Evolutionary conservation across 2,888 invertebrate genomes (phyloP), one percentile per base, ranked within the genome.

Genomic region (Lamellibrachia satsuma): DNA sequence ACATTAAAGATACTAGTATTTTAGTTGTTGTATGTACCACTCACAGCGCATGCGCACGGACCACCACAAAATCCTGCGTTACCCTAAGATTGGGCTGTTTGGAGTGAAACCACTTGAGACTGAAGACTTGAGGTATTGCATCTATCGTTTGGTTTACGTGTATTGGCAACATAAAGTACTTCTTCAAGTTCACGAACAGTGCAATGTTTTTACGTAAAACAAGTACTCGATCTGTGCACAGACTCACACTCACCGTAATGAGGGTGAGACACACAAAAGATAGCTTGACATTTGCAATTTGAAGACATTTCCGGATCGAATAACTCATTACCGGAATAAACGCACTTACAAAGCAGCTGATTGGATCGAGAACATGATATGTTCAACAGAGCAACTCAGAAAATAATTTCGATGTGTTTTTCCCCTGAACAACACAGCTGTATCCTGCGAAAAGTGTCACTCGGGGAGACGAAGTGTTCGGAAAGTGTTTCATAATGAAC

Each of bases 231-330:
- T 75, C 75, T 75, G 3, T 75, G 75, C 11, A 6, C 75, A 39
- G 39, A 39, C 39, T 15, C 75, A 75, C 15, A 22, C 22, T 6
- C 22, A 75, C 22, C n/a, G 75, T n/a, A 22, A 15, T 75, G 15
- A n/a, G 75, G 15, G 75, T 75, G 75, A 75, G 15, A n/a, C 22
- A 75, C 75, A 75, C 22, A 75, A 75, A 75, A 75, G 75, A 75
- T n/a, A 75, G 75, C 75, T 75, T 75, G 75, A 75, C 75, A 75
- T 75, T 75, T 75, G 75, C 11, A 75, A 75, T 75, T 75, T 75
- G 75, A 75, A 75, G 15, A 75, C 75, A 22, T 75, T 75, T 75
- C 75, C 75, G 75, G 75, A 75, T 75, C 75, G 75, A 75, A 75
- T 75, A 75, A 75, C 75, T 15, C 75, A 75, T 75, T 75, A 75